phyloP scores from a whole-genome alignment of 2,113 vertebrate species.

The Cnemophilus loriae region DNA sequence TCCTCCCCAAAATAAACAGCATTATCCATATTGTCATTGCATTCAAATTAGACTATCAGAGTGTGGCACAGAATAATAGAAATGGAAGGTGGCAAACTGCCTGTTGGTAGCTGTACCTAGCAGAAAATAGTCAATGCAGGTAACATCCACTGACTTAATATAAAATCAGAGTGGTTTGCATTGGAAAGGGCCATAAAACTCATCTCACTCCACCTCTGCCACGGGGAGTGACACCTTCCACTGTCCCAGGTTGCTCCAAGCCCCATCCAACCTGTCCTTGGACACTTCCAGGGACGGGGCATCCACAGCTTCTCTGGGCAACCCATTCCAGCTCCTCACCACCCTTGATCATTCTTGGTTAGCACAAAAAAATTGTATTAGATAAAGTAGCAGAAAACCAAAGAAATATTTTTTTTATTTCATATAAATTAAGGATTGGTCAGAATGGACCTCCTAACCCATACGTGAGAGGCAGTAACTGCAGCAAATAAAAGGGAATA shows the following conservation, averaged over 20 bases:
- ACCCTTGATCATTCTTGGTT: neutral
- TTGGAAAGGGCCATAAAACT: neutral
- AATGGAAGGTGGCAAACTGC: neutral
- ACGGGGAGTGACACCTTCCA: neutral
- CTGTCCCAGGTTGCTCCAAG: neutral
- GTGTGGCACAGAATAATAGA: neutral
- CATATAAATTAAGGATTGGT: neutral
- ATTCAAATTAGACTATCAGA: neutral
- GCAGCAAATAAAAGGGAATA: conserved; percentile 34
- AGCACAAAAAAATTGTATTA: neutral
- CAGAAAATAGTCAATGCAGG: neutral
- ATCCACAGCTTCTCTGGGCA: neutral
- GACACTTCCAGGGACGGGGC: fast-evolving
- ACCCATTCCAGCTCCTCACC: neutral
- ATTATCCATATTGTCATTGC: conserved; percentile 6
- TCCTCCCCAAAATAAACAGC: conserved; percentile 8
- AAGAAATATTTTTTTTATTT: neutral
- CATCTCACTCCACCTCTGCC: neutral
- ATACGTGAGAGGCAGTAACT: neutral
- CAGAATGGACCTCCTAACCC: neutral
- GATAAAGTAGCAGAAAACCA: neutral
- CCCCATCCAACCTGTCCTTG: fast-evolving
- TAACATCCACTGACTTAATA: neutral
- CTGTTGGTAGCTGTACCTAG: neutral
- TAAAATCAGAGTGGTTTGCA: neutral